Base-by-base conservation (phyloP, 2,113 vertebrate species). In the Muscicapa adusta region DNA sequence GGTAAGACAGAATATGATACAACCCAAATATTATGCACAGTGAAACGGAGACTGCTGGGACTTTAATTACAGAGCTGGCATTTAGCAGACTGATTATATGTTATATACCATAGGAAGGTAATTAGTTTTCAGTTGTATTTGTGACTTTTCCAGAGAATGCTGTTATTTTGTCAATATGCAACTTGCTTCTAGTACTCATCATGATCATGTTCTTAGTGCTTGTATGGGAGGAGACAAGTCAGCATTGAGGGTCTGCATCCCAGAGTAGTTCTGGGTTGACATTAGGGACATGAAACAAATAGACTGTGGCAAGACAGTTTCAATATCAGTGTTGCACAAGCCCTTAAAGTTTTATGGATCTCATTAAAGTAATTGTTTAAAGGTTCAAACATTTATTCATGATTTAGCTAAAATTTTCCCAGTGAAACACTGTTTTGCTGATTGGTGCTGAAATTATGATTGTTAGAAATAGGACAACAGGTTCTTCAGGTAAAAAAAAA, bases 61-160 rank as follows among this genome's bases (percentile, higher is more conserved):
- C 65, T 94, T 92, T 95, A 96, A 97, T 96, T 95, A 94, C 53
- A 92, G 43, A 62, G 78, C 87, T 71, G 78, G 89, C 63, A 91
- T 88, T 94, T 89, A 77, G 75, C 82, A 94, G 85, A 94, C 75
- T 94, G 83, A 86, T 72, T 94, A 96, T 73, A 95, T 60, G 78
- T 57, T 83, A 40, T 50, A 78, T 85, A 95, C 63, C 24, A 34
- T 18, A 43, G 78, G 65, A 81, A 96, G 63, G 73, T 85, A 96
- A 97, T 95, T 94, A 96, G 90, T 92, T 96, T 77, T 66, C 51
- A 79, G 36, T 85, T 88, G 9, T 14, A 23, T 74, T 71, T 88
- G 62, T 45, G 67, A 83, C 51, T 88, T 65, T 84, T 56, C 76
- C 88, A 88, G 45, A 34, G 50, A 91, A 90, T 75, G 68, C 78